Conservation (phyloP, 2,888 invertebrate genomes). For the Cerastis leucographa region DNA sequence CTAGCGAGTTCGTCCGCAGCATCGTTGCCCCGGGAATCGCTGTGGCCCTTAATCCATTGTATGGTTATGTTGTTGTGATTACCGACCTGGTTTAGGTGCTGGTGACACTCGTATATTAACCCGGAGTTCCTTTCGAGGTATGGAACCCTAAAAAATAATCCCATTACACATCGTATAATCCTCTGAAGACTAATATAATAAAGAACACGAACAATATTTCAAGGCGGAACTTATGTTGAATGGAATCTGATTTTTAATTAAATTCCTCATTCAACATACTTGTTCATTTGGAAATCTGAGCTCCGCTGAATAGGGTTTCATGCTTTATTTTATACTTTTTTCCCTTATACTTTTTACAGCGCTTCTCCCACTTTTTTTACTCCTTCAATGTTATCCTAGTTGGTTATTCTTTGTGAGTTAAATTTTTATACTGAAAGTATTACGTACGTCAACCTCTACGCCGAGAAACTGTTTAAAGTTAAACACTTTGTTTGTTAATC, state of each 20-base stretch:
- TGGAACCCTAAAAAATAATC: constrained; percentile 32
- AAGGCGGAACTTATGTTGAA: constrained; percentile 55
- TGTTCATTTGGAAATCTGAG: constrained; percentile 64
- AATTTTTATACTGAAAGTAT: constrained; percentile 43
- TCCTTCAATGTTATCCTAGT: constrained; percentile 41
- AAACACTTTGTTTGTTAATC: constrained; percentile 45
- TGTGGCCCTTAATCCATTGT: no score
- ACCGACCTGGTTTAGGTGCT: no score
- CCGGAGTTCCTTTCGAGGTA: no score
- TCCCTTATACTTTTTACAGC: constrained; percentile 25
- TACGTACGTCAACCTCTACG: constrained; percentile 16
- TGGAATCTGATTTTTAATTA: constrained; percentile 67
- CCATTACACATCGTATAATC: constrained; percentile 16
- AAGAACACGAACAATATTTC: constrained; percentile 57
- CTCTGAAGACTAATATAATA: constrained; percentile 18
- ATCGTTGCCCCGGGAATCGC: no score
- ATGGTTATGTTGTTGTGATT: no score
- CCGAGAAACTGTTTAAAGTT: constrained; percentile 30
- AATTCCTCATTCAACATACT: constrained; percentile 65
- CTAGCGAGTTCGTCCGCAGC: no score
- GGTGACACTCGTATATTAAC: no score
- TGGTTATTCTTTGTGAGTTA: constrained; percentile 21
- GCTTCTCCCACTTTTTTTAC: constrained; percentile 34
- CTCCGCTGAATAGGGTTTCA: constrained; percentile 52
- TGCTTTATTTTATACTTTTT: constrained; percentile 58